phyloP scores from a whole-genome alignment of 1,140 invertebrate species.

The Lepidotrigona ventralis region DNA sequence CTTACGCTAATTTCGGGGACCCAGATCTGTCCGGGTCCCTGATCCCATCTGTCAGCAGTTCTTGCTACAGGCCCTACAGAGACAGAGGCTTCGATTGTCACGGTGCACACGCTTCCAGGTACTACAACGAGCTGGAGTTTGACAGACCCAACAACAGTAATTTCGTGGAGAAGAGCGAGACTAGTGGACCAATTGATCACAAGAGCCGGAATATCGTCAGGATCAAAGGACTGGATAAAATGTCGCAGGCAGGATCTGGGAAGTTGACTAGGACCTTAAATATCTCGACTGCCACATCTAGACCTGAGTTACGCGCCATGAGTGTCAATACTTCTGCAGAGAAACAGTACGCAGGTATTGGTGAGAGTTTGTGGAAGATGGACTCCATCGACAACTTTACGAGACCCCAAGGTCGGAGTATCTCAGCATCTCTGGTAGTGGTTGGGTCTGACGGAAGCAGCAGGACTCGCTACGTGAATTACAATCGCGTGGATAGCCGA shows the following conservation, averaged over 20 bases:
- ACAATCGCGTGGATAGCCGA: background rate
- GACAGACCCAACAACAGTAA: background rate
- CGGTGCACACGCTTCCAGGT: background rate
- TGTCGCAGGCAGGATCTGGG: background rate
- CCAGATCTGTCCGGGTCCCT: background rate
- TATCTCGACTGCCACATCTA: background rate
- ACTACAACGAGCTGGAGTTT: background rate
- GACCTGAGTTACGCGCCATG: conserved; percentile 11
- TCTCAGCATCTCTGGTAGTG: background rate
- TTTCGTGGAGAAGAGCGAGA: background rate
- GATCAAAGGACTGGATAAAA: background rate
- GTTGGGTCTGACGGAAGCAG: background rate
- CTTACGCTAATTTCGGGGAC: background rate
- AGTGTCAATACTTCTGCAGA: conserved; percentile 35
- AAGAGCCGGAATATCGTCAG: no score
- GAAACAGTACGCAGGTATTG: conserved; percentile 19
- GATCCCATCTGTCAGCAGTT: background rate
- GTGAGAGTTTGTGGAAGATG: background rate
- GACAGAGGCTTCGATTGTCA: background rate
- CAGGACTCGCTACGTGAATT: background rate
- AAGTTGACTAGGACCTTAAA: background rate
- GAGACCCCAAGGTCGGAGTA: background rate
- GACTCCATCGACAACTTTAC: background rate
- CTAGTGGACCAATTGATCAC: background rate
- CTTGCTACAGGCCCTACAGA: conserved; percentile 3